Evolutionary conservation across 2,113 vertebrate genomes (phyloP).

Genomic region (Hassar affinis): DNA sequence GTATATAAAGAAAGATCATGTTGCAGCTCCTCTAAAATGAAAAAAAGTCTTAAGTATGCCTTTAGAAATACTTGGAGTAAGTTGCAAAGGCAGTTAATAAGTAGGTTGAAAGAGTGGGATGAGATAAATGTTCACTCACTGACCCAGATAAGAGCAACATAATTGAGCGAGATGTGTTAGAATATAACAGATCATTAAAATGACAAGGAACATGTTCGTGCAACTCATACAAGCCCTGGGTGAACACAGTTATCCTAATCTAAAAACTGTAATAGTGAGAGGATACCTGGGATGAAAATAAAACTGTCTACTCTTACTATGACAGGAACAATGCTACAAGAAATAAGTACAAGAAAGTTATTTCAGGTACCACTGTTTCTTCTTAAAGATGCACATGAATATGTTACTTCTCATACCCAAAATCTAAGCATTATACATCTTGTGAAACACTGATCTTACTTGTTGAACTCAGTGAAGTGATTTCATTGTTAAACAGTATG

Average conservation of each 20-base stretch:
- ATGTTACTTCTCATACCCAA: background rate
- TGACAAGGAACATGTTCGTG: conserved; percentile 51
- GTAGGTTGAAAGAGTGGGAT: conserved; percentile 6
- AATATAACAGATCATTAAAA: conserved; percentile 58
- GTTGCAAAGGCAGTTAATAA: conserved; percentile 11
- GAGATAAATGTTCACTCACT: conserved; percentile 40
- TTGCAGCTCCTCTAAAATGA: background rate
- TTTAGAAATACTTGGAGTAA: conserved; percentile 41
- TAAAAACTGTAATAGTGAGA: conserved; percentile 18
- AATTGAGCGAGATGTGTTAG: conserved; percentile 40
- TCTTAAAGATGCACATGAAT: background rate
- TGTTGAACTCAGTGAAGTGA: background rate
- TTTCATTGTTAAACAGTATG: background rate
- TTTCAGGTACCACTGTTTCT: background rate
- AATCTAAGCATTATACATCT: background rate
- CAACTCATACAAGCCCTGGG: conserved; percentile 42
- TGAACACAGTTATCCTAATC: conserved; percentile 57
- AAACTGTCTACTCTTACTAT: conserved; percentile 17
- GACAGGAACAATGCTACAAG: background rate
- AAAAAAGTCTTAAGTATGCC: background rate
- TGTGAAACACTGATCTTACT: background rate
- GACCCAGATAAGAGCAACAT: conserved; percentile 58
- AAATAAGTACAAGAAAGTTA: background rate
- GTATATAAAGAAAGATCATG: background rate
- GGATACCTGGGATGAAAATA: conserved; percentile 40